phyloP scores from a whole-genome alignment of 2,113 vertebrate genomes.

The Phainopepla nitens region DNA sequence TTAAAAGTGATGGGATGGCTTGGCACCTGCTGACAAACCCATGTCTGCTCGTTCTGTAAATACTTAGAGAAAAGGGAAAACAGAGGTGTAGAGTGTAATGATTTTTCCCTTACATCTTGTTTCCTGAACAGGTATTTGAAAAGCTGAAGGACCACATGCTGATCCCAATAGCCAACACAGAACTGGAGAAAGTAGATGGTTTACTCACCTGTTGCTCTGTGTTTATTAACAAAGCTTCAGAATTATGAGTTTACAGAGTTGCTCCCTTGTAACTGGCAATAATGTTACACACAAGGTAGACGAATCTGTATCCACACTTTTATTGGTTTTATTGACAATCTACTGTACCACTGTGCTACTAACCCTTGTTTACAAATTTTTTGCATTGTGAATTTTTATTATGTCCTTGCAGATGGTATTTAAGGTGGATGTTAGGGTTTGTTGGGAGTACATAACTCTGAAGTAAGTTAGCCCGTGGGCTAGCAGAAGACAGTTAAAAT shows the following conservation, averaged over 20 bases:
- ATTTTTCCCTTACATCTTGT: background rate
- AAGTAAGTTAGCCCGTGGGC: conserved; percentile 52
- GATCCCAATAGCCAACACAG: conserved; percentile 83
- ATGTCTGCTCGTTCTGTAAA: background rate
- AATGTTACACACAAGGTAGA: conserved; percentile 58
- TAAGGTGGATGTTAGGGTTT: conserved; percentile 58
- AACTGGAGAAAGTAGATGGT: conserved; percentile 90
- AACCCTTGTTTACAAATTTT: conserved; percentile 76
- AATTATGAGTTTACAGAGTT: conserved; percentile 74
- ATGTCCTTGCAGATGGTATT: conserved; percentile 61
- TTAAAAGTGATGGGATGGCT: background rate
- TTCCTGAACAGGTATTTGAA: conserved; percentile 84
- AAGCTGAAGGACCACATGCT: conserved; percentile 94
- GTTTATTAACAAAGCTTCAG: conserved; percentile 86
- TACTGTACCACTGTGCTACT: conserved; percentile 76
- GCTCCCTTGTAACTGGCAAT: conserved; percentile 59
- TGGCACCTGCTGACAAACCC: background rate
- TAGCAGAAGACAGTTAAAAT: conserved; percentile 50
- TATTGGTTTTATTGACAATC: conserved; percentile 73
- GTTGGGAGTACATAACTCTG: conserved; percentile 48
- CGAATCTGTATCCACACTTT: conserved; percentile 61
- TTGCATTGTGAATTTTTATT: conserved; percentile 62
- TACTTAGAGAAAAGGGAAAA: background rate
- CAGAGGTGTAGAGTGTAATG: background rate
- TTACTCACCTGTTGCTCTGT: conserved; percentile 88